phyloP scores from a whole-genome alignment of 2,888 invertebrate species.

The Lithophane socia region DNA sequence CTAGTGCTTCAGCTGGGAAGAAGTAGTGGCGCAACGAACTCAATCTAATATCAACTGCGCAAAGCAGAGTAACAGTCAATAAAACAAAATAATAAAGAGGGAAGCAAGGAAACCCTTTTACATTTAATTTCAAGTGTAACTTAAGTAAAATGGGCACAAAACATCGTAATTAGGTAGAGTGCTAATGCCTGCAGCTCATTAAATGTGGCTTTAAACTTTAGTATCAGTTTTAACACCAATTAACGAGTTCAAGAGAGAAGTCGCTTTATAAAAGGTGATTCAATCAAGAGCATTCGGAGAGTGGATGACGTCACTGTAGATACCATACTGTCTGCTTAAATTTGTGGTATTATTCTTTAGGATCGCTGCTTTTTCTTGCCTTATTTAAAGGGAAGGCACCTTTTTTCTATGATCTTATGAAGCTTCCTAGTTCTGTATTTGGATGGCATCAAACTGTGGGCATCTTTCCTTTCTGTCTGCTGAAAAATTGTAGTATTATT shows the following conservation, averaged over 20 bases:
- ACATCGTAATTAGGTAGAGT: constrained; percentile 35
- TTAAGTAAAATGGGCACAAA: constrained; percentile 17
- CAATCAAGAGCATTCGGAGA: background rate
- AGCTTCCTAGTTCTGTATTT: background rate
- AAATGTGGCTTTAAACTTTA: constrained; percentile 21
- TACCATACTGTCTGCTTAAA: constrained; percentile 35
- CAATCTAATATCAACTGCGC: background rate
- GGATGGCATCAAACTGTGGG: background rate
- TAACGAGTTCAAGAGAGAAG: constrained; percentile 12
- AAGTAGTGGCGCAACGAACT: background rate
- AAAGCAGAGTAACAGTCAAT: background rate
- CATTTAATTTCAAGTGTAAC: background rate
- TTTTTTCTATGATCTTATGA: background rate
- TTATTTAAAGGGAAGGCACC: background rate
- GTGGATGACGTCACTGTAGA: constrained; percentile 19
- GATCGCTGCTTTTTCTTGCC: background rate
- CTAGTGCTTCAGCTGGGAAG: background rate
- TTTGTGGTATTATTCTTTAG: background rate
- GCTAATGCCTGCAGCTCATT: constrained; percentile 42
- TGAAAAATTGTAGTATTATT: background rate
- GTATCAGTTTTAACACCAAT: constrained; percentile 41
- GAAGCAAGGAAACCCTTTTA: constrained; percentile 17
- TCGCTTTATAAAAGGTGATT: constrained; percentile 14
- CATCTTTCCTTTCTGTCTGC: background rate
- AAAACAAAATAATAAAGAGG: background rate